phyloP scores from a whole-genome alignment of 2,113 vertebrate species.

The Eolophus roseicapilla region DNA sequence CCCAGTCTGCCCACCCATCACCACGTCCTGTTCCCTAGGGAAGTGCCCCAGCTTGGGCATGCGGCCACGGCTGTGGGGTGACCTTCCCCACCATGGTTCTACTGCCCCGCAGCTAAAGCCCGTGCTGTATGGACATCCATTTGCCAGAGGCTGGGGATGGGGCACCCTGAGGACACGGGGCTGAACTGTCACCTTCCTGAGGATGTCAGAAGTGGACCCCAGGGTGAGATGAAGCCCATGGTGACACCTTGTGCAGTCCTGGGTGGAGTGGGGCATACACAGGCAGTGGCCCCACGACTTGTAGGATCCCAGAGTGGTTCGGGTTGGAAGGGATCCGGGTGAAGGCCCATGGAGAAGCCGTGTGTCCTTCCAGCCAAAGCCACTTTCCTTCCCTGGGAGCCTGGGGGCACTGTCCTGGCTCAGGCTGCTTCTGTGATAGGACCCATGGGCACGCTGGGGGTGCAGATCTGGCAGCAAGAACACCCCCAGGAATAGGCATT shows the following conservation, averaged over 20 bases:
- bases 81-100: background rate
- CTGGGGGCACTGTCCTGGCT: background rate
- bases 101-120: background rate
- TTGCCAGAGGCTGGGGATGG: background rate
- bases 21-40: background rate
- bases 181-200: background rate
- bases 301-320: background rate
- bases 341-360: background rate
- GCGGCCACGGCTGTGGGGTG: accelerated
- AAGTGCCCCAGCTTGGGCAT: accelerated
- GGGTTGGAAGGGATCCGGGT: background rate
- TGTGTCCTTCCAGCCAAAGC: background rate
- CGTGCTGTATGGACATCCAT: accelerated
- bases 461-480: background rate
- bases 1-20: background rate
- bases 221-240: background rate
- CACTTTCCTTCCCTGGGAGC: background rate
- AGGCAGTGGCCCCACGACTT: accelerated
- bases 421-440: accelerated
- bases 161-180: background rate
- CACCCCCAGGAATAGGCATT: background rate
- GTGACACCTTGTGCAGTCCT: background rate
- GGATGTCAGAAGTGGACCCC: background rate
- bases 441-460: accelerated
- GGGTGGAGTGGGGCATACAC: accelerated